A percentile compares a stretch with the other conserved stretches of the same genome.
Evolutionary conservation across 2,113 vertebrate species (phyloP).

Genomic region (Vulpes ferrilata): DNA sequence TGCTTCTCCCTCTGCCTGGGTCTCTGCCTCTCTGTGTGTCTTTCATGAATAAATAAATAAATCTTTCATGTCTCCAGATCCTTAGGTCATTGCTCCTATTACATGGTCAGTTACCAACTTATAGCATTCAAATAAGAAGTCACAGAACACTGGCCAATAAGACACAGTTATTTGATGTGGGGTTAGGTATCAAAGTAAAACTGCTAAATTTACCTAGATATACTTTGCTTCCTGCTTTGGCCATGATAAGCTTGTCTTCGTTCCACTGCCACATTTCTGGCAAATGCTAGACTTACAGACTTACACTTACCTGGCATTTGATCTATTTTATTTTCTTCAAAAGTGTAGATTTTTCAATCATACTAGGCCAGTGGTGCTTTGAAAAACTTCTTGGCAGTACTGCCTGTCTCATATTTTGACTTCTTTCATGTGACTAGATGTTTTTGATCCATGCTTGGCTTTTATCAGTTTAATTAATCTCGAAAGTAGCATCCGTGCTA

Average conservation of each 20-base stretch:
- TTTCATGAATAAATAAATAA: too few species aligned
- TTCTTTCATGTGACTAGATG: constrained; percentile 24
- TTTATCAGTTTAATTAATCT: constrained; percentile 87
- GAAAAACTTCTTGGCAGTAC: background rate
- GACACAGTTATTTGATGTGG: background rate
- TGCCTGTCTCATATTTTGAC: background rate
- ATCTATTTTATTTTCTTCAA: background rate
- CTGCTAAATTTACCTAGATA: background rate
- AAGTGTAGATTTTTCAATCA: constrained; percentile 12
- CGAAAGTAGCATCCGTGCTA: constrained; percentile 65
- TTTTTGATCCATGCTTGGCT: constrained; percentile 61
- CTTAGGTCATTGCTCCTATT: background rate
- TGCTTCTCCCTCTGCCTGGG: too few species aligned
- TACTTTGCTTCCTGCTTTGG: background rate
- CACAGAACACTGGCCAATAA: background rate
- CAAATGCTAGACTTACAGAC: background rate
- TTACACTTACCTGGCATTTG: background rate
- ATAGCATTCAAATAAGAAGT: background rate
- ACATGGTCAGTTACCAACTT: background rate
- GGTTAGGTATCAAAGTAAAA: background rate
- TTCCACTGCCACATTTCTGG: background rate
- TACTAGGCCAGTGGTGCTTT: background rate
- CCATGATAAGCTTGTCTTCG: background rate
- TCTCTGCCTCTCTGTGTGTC: too few species aligned
- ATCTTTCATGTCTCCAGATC: background rate